Conservation (phyloP, 2,113 vertebrate species). For the Martes martes region DNA sequence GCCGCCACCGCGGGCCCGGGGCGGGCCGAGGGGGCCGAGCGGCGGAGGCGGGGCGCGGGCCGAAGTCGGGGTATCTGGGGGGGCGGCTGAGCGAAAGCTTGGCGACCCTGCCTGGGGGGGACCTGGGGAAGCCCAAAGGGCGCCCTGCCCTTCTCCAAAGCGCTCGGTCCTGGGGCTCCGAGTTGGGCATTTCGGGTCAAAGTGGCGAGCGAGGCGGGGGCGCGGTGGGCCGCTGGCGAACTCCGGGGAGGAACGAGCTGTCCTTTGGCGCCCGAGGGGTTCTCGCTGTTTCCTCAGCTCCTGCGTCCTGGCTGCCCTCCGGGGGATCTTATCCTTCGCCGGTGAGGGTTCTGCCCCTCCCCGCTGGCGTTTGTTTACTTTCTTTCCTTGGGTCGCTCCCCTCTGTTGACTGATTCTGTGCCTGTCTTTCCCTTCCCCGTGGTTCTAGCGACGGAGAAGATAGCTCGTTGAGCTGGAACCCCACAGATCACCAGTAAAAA, state of each 20-base stretch:
- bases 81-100: neutral
- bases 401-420: slow-evolving; percentile 37
- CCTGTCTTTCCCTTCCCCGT: slow-evolving; percentile 8
- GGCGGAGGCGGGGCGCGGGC: slow-evolving; percentile 67
- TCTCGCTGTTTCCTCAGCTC: neutral
- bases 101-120: neutral
- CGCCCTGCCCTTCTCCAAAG: neutral
- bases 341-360: slow-evolving; percentile 18
- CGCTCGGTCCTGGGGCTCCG: neutral
- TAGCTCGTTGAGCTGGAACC: slow-evolving; percentile 92
- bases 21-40: slow-evolving; percentile 80
- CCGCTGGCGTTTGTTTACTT: slow-evolving; percentile 71
- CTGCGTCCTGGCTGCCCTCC: neutral
- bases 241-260: slow-evolving; percentile 36
- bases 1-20: slow-evolving; percentile 66
- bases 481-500: slow-evolving; percentile 89
- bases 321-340: neutral
- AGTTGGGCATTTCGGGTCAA: slow-evolving; percentile 41
- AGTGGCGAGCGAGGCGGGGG: slow-evolving; percentile 46
- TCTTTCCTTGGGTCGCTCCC: slow-evolving; percentile 41
- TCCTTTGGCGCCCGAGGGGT: slow-evolving; percentile 22
- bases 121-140: neutral
- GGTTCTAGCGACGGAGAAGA: slow-evolving; percentile 61
- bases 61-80: slow-evolving; percentile 80
- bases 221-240: slow-evolving; percentile 51